Base-by-base conservation (phyloP, 2,113 vertebrate genomes). In the Irena cyanogastra region DNA sequence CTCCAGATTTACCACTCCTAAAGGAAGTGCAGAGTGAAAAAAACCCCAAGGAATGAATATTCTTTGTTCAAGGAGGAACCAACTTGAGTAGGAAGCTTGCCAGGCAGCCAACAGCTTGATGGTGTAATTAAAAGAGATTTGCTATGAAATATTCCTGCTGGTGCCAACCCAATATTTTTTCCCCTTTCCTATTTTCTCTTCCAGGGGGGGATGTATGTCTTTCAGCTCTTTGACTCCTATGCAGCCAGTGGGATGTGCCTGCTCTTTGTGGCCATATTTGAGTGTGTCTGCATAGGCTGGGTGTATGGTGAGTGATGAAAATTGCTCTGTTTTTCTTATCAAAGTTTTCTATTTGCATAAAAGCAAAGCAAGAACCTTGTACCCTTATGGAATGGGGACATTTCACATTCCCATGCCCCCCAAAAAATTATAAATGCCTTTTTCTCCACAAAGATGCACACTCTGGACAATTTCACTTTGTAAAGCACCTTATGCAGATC, bases 241-340 rank as follows among this genome's bases (percentile, higher is more conserved):
- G 99, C 99, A 7, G 99, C 99, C 95, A 99, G 99, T 27, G 99
- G 99, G 57, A 99, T 99, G 99, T 99, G 99, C 96, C 98, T 99
- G 92, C 98, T 99, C 63, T 99, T 99, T 59, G 99, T 99, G 90
- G 99, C 99, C 96, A 99, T 99, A 96, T 99, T 99, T 89, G 99
- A 99, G 97, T 99, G 99, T 70, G 97, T 99, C 97, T 99, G 99
- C 95, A 99, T 99, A 33, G 99, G 99, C 90, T 99, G 99, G 99
- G 98, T 99, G 75, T 99, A 99, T 1, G 99, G 99, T 99, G 98
- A 99, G 99, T 96, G 85, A 30, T 53, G 31, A 21, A 81, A 68
- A 76, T 7, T 8, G 30, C 35, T 88, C 44, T 22, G 0, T 1
- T 35, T 41, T 79, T 11, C 16, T 61, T 9, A 17, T 9, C 37